Percentiles rank a stretch among this genome's conserved stretches.
Conservation (phyloP, 2,797 vertebrate genomes). For the Moxostoma hubbsi region DNA sequence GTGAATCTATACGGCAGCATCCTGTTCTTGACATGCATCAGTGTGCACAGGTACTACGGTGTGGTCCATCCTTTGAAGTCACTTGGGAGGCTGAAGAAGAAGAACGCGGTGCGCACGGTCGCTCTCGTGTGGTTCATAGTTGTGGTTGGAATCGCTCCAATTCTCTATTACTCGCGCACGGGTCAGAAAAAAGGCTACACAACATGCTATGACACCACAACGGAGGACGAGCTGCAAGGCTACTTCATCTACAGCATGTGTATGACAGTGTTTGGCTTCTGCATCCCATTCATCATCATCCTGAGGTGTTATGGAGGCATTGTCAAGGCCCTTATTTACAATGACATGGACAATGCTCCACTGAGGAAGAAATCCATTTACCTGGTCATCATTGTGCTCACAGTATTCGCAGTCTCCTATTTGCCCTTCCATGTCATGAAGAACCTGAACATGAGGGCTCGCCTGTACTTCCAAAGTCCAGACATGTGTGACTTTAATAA, state of each 20-base stretch:
- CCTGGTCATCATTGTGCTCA: constrained; percentile 95
- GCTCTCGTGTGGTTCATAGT: constrained; percentile 90
- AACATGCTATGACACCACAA: constrained; percentile 93
- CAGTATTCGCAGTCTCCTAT: constrained; percentile 94
- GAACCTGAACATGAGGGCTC: constrained; percentile 93
- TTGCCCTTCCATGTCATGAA: constrained; percentile 99
- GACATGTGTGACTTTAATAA: constrained; percentile 97
- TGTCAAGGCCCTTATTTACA: constrained; percentile 90
- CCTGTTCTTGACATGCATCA: constrained; percentile 96
- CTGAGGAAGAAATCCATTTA: constrained; percentile 93
- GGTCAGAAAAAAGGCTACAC: constrained; percentile 83
- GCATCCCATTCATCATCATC: constrained; percentile 93
- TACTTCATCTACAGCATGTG: constrained; percentile 98
- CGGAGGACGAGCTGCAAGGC: constrained; percentile 87
- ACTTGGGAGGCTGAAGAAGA: constrained; percentile 93
- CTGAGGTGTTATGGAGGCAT: constrained; percentile 96
- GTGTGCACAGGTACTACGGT: constrained; percentile 93
- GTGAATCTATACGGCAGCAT: constrained; percentile 98
- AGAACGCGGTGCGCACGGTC: constrained; percentile 88
- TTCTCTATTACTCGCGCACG: constrained; percentile 94
- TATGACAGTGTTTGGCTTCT: constrained; percentile 94
- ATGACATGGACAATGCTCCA: constrained; percentile 93
- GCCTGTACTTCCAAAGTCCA: constrained; percentile 93
- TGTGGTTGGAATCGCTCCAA: constrained; percentile 86
- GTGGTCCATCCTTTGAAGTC: constrained; percentile 96